These are phyloP conservation scores for Melieria picta DNA, from an alignment of 2,888 invertebrate species.

Conservation along the genomic window DNA sequence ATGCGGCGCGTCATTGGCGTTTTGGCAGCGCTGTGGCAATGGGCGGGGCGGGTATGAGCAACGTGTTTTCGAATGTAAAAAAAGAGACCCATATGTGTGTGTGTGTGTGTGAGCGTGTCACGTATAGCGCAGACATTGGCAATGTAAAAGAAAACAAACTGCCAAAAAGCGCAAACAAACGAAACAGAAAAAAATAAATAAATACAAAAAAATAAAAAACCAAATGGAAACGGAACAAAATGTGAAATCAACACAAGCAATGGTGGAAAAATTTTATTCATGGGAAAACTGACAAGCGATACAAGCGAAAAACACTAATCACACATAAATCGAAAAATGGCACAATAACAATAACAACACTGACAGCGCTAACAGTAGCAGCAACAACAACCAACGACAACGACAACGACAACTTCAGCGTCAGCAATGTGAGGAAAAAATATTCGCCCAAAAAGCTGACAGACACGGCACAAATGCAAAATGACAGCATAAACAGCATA, in stretches of 20 bases:
- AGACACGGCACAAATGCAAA: constrained; percentile 16
- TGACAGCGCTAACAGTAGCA: constrained; percentile 21
- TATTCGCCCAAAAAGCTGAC: background rate
- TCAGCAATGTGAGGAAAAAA: background rate
- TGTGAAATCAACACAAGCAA: no score
- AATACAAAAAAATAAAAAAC: constrained; percentile 36
- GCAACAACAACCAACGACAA: constrained; percentile 17
- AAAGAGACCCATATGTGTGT: no score
- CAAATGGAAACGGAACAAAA: no score
- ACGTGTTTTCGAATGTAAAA: no score
- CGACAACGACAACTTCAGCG: background rate
- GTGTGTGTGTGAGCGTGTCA: no score
- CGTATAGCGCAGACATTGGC: background rate
- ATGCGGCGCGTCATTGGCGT: no score
- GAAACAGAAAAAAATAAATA: constrained; percentile 39
- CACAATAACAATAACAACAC: constrained; percentile 38
- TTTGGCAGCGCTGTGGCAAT: no score
- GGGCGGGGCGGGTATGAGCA: no score
- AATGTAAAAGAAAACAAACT: background rate
- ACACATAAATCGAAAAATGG: constrained; percentile 49
- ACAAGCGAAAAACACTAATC: constrained; percentile 51
- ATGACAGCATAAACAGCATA: constrained; percentile 21
- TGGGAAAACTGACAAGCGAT: constrained; percentile 55
- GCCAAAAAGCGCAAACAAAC: background rate
- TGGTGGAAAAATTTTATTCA: constrained; percentile 48